phyloP scores from a whole-genome alignment of 2,888 invertebrate genomes.

The Tachystola acroxantha region DNA sequence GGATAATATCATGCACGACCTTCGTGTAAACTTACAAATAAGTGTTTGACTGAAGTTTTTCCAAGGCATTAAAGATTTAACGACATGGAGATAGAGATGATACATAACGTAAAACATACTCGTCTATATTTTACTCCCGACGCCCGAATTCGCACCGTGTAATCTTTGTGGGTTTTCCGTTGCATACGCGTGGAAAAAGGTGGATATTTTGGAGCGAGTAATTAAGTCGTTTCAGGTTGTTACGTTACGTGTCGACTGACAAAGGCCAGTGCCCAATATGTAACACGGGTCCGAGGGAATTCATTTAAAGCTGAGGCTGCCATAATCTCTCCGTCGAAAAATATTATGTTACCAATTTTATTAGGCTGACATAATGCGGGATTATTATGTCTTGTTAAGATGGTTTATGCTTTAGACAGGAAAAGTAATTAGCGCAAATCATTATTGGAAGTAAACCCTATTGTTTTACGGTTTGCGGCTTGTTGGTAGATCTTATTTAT shows the following conservation, averaged over 20 bases:
- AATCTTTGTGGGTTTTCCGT: no score
- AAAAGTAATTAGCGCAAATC: background rate
- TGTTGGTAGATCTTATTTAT: background rate
- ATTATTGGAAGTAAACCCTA: background rate
- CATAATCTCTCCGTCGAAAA: background rate
- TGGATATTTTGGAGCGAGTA: no score
- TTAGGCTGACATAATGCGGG: background rate
- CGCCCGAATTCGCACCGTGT: no score
- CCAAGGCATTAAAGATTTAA: no score
- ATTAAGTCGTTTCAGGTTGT: slow-evolving; percentile 9
- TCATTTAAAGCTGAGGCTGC: slow-evolving; percentile 15
- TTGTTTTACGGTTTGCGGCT: background rate
- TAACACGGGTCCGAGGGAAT: slow-evolving; percentile 26
- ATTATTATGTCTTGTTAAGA: slow-evolving; percentile 1
- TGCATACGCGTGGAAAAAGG: no score
- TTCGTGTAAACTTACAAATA: no score
- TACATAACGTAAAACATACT: background rate
- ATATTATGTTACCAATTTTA: slow-evolving; percentile 1
- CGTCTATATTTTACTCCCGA: no score
- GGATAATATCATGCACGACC: no score
- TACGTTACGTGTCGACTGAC: slow-evolving; percentile 14
- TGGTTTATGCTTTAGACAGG: background rate
- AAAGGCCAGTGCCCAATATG: slow-evolving; percentile 26
- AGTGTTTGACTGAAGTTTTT: no score
- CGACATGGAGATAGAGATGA: background rate